Evolutionary conservation across 2,113 vertebrate species (phyloP).

Genomic region (Microcebus tavaratra): DNA sequence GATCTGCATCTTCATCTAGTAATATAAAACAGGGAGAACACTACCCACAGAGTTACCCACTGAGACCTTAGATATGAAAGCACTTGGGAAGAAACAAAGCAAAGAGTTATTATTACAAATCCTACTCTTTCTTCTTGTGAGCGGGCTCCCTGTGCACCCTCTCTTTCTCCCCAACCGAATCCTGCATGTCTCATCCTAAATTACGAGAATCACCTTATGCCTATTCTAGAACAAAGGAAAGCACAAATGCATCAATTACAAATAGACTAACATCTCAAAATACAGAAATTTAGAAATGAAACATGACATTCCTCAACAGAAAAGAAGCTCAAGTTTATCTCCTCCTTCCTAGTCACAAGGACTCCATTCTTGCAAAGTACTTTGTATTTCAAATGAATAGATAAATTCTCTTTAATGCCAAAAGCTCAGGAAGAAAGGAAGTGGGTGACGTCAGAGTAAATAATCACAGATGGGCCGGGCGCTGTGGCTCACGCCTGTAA

Average conservation of each 20-base stretch:
- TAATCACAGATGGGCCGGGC: background rate
- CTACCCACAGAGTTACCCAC: background rate
- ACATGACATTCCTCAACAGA: background rate
- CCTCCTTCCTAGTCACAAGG: background rate
- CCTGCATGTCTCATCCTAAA: background rate
- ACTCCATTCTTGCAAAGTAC: slow-evolving; percentile 3
- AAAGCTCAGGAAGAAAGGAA: background rate
- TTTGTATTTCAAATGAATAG: background rate
- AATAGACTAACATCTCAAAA: slow-evolving; percentile 18
- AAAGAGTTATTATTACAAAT: background rate
- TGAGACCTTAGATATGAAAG: background rate
- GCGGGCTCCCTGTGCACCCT: too few species aligned
- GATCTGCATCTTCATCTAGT: background rate
- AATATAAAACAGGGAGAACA: background rate
- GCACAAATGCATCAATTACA: slow-evolving; percentile 2
- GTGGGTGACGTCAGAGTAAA: background rate
- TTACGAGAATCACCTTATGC: background rate
- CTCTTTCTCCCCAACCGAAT: background rate
- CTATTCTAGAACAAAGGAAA: slow-evolving; percentile 15
- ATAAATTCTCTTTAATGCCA: background rate
- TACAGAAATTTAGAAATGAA: slow-evolving; percentile 5
- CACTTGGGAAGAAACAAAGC: background rate
- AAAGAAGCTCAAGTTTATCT: background rate
- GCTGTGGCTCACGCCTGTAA: too few species aligned
- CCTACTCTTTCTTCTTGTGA: background rate